Conservation (phyloP, 2,797 vertebrate species). For the Scolopax bukidnonensis region DNA sequence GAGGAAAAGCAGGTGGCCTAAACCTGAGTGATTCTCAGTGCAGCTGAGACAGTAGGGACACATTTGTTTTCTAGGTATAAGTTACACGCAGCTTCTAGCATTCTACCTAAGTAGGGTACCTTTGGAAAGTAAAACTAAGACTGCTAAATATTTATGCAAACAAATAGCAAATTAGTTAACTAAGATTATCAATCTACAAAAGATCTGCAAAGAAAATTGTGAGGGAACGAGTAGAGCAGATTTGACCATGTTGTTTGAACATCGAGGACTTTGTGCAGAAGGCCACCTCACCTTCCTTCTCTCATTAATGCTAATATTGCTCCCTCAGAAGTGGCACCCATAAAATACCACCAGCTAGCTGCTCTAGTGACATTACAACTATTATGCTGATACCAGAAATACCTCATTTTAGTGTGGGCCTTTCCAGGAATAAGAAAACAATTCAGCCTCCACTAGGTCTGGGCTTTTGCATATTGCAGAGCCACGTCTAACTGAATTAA, state of each 20-base stretch:
- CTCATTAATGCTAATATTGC: background rate
- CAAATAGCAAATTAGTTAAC: background rate
- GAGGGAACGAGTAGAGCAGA: background rate
- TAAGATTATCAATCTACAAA: background rate
- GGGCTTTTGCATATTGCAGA: slow-evolving; percentile 52
- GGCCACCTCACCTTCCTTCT: background rate
- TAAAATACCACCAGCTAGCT: slow-evolving; percentile 30
- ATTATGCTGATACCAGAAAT: slow-evolving; percentile 28
- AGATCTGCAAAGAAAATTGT: background rate
- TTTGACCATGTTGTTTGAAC: background rate
- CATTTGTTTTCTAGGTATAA: background rate
- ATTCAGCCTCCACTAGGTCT: slow-evolving; percentile 34
- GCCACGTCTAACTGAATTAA: slow-evolving; percentile 65
- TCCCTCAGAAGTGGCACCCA: background rate
- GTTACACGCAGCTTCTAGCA: background rate
- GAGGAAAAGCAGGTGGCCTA: background rate
- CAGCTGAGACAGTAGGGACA: background rate
- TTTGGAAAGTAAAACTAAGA: background rate
- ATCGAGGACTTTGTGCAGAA: background rate
- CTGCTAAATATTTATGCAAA: background rate
- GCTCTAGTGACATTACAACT: slow-evolving; percentile 35
- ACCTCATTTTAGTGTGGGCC: slow-evolving; percentile 42
- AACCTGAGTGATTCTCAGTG: background rate
- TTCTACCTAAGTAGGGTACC: background rate
- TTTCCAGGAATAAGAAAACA: slow-evolving; percentile 64